Conservation (phyloP, 2,113 vertebrate species). For the Lonchura striata region DNA sequence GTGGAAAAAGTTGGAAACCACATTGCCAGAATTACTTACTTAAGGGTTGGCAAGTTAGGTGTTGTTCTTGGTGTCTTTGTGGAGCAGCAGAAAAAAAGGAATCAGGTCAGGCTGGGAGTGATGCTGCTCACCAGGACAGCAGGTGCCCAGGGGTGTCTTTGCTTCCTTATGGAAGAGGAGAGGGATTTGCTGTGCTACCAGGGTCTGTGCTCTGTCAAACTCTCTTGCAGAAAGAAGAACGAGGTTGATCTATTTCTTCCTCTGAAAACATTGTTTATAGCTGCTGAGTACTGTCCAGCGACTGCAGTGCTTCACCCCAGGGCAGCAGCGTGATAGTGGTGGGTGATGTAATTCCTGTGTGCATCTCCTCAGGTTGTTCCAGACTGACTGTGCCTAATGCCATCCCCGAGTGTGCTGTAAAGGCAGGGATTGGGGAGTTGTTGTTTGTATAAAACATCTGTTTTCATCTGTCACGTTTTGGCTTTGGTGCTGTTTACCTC, state of each 20-base stretch:
- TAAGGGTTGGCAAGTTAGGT: not conserved
- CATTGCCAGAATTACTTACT: not conserved
- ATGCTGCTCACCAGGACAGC: not conserved
- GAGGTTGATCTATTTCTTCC: not conserved
- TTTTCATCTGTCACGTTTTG: not conserved
- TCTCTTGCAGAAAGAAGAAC: not conserved
- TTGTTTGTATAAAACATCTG: constrained; percentile 1
- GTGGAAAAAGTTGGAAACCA: not conserved
- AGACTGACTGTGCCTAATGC: not conserved
- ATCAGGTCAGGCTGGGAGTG: not conserved
- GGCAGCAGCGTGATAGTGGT: not conserved
- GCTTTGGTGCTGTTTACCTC: not conserved
- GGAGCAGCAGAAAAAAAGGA: not conserved
- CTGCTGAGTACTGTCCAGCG: not conserved
- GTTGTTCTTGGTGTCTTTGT: not conserved
- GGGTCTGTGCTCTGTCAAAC: not conserved
- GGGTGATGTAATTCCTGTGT: constrained; percentile 20
- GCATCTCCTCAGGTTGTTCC: not conserved
- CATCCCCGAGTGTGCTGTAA: not conserved
- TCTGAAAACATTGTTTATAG: not conserved
- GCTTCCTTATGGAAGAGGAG: not conserved
- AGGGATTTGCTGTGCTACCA: not conserved
- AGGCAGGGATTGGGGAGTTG: not conserved
- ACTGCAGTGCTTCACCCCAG: not conserved
- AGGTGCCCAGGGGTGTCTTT: not conserved